phyloP scores from a whole-genome alignment of 2,888 invertebrate genomes.

The Parnassius apollo region DNA sequence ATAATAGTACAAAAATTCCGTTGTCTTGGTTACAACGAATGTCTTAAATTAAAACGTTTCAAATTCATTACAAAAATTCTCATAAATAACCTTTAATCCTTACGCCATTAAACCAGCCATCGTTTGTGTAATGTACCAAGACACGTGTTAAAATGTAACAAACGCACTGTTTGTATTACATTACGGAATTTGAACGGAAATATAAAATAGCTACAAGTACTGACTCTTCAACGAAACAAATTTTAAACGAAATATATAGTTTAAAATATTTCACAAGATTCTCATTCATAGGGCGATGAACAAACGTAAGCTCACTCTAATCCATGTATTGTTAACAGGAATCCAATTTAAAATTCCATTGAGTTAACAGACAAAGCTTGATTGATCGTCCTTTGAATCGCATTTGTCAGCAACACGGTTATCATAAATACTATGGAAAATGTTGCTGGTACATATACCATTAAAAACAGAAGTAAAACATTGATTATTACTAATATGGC shows the following conservation, averaged over 20 bases:
- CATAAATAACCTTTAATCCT: constrained; percentile 70
- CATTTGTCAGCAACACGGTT: constrained; percentile 46
- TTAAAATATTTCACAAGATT: constrained; percentile 25
- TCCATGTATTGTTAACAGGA: constrained; percentile 74
- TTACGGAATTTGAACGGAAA: constrained; percentile 30
- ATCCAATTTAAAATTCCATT: constrained; percentile 78
- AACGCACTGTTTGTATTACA: constrained; percentile 32
- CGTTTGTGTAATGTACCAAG: constrained; percentile 46
- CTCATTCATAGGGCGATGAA: constrained; percentile 46
- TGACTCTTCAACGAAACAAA: constrained; percentile 35
- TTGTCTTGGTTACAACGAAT: constrained; percentile 19
- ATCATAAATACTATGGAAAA: constrained; percentile 10
- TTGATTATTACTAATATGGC: too few species aligned
- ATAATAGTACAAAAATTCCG: constrained; percentile 24
- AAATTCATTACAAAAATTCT: constrained; percentile 51
- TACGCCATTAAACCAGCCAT: constrained; percentile 54
- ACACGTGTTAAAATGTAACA: constrained; percentile 5
- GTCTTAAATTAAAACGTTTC: constrained; percentile 47
- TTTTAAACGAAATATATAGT: constrained; percentile 23
- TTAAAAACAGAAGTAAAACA: too few species aligned
- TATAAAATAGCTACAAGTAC: neutral
- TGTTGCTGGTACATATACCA: constrained; percentile 5
- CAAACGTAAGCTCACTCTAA: constrained; percentile 65
- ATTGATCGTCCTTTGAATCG: constrained; percentile 71
- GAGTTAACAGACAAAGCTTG: constrained; percentile 69